These are phyloP conservation scores for Thamnophis elegans DNA, from an alignment of 2,797 vertebrate genomes.

Conservation along the genomic window DNA sequence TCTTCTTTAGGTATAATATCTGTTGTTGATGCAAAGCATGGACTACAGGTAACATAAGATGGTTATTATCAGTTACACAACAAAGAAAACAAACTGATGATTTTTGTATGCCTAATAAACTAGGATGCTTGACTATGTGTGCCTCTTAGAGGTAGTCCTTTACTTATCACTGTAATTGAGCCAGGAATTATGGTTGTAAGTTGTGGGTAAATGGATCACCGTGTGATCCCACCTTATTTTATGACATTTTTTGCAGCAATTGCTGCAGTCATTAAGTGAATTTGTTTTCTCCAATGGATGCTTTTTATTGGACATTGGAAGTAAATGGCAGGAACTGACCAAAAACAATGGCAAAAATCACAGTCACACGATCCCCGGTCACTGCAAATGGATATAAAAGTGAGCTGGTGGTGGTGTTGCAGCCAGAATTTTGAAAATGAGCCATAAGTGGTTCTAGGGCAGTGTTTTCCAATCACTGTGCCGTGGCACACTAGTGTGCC, in stretches of 20 bases:
- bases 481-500: too few species aligned
- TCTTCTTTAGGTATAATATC: conserved; percentile 85
- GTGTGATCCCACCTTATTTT: background rate
- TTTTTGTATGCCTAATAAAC: background rate
- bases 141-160: background rate
- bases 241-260: background rate
- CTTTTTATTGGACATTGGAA: background rate
- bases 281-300: background rate
- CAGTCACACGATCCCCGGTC: background rate
- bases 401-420: background rate
- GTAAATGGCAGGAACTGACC: background rate
- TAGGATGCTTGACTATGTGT: background rate
- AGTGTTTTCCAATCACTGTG: too few species aligned
- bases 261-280: background rate
- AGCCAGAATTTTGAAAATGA: background rate
- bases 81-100: background rate
- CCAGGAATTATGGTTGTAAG: background rate
- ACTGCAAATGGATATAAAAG: background rate
- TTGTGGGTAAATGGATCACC: background rate
- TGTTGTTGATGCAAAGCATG: conserved; percentile 92
- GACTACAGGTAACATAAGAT: conserved; percentile 80
- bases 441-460: background rate
- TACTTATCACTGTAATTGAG: background rate
- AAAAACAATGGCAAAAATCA: background rate
- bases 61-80: background rate